phyloP scores from a whole-genome alignment of 2,113 vertebrate species.

The Corydoras sp. region DNA sequence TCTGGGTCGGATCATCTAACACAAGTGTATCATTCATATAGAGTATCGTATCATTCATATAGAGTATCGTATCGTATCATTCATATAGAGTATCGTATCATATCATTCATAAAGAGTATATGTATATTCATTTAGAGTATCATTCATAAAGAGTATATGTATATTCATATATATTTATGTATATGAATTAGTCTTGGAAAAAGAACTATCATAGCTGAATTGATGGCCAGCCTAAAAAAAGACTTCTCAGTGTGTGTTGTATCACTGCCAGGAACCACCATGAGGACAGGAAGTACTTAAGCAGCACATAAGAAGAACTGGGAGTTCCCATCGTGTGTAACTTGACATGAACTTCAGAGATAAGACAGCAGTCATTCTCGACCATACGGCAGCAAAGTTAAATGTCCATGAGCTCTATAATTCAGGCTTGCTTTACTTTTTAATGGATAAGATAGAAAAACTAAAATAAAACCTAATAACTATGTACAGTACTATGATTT shows the following conservation, averaged over 20 bases:
- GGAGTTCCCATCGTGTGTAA: conserved; percentile 28
- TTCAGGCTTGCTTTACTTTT: not conserved
- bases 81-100: too few species aligned
- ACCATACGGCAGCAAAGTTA: not conserved
- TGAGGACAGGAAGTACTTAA: conserved; percentile 15
- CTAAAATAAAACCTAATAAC: not conserved
- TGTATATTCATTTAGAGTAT: too few species aligned
- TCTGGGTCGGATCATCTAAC: too few species aligned
- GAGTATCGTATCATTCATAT: too few species aligned
- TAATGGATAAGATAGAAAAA: not conserved
- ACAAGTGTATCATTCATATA: too few species aligned
- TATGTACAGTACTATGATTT: too few species aligned
- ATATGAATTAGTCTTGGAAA: too few species aligned
- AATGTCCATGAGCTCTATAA: not conserved
- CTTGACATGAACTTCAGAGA: conserved; percentile 17
- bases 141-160: too few species aligned
- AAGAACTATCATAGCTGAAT: not conserved
- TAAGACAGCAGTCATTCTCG: not conserved
- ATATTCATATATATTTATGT: too few species aligned
- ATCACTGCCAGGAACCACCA: conserved; percentile 31
- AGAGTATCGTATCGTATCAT: too few species aligned
- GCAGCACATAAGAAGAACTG: conserved; percentile 39
- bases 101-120: too few species aligned
- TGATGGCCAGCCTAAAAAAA: not conserved
- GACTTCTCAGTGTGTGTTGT: not conserved